A percentile compares a stretch with the other conserved stretches of the same genome.
phyloP scores from a whole-genome alignment of 2,797 vertebrate species.

The Hemibagrus guttatus region DNA sequence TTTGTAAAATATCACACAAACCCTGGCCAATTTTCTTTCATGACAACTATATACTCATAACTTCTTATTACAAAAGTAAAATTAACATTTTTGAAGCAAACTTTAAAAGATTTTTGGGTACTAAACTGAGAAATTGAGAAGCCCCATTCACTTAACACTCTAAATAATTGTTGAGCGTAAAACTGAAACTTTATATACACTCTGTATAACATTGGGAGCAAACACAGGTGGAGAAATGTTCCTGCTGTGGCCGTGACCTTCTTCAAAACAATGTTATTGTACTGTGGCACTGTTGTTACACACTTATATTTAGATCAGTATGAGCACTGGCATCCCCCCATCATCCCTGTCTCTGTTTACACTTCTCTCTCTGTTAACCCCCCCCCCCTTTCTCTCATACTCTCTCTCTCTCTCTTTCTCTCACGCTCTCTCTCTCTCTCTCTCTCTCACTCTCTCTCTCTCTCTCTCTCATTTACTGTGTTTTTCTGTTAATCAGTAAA shows the following conservation, averaged over 20 bases:
- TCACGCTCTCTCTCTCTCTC: background rate
- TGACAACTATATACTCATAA: background rate
- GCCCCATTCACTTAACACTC: background rate
- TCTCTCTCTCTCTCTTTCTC: background rate
- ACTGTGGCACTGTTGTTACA: background rate
- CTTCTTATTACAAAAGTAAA: background rate
- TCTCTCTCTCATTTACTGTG: background rate
- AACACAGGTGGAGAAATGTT: background rate
- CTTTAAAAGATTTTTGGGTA: background rate
- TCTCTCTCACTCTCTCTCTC: too few species aligned
- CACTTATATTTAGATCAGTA: conserved; percentile 30
- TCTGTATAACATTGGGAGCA: background rate
- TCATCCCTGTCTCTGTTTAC: background rate
- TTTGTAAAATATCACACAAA: background rate
- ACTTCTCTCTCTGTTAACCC: background rate
- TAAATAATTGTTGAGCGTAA: background rate
- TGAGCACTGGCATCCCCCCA: conserved; percentile 11
- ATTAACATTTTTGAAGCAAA: background rate
- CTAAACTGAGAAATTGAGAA: background rate
- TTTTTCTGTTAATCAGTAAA: too few species aligned
- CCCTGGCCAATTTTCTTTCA: background rate
- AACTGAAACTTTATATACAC: background rate
- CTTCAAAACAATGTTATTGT: conserved; percentile 29
- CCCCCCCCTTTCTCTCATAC: too few species aligned
- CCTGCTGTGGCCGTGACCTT: conserved; percentile 19